Evolutionary conservation across 2,113 vertebrate species (phyloP).

Genomic region (Orycteropus afer): DNA sequence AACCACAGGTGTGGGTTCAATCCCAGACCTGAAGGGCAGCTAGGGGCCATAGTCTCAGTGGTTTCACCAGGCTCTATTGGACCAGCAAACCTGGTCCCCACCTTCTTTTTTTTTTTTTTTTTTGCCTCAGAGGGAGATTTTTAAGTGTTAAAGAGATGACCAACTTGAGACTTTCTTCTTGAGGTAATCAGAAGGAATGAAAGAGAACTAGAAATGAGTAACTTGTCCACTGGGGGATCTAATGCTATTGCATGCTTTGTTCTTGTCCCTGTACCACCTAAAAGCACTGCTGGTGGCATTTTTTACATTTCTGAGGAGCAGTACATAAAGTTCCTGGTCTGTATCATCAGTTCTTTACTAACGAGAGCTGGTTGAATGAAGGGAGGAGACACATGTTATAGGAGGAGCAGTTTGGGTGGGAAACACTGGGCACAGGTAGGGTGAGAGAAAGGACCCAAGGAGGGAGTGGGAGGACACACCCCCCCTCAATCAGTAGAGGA

Average conservation of each 20-base stretch:
- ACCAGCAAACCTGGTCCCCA: no score
- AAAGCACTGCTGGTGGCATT: background rate
- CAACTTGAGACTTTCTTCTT: background rate
- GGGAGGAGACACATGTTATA: background rate
- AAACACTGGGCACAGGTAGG: background rate
- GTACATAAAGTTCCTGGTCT: background rate
- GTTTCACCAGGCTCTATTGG: no score
- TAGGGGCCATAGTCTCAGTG: no score
- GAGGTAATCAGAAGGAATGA: background rate
- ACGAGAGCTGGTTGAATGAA: no score
- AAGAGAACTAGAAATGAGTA: background rate
- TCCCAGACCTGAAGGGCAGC: no score
- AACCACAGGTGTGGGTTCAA: no score
- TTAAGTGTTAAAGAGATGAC: background rate
- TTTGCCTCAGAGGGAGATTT: no score
- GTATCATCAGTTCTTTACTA: background rate
- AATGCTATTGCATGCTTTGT: background rate
- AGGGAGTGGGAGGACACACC: background rate
- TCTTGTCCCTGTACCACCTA: no score
- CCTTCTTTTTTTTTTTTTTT: no score
- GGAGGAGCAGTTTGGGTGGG: background rate
- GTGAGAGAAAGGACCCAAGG: background rate
- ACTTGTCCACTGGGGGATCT: background rate
- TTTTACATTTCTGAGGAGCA: background rate
- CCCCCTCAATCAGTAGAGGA: background rate